These are phyloP conservation scores for Nesospiza acunhae DNA, from an alignment of 2,113 vertebrate species.

Conservation along the genomic window DNA sequence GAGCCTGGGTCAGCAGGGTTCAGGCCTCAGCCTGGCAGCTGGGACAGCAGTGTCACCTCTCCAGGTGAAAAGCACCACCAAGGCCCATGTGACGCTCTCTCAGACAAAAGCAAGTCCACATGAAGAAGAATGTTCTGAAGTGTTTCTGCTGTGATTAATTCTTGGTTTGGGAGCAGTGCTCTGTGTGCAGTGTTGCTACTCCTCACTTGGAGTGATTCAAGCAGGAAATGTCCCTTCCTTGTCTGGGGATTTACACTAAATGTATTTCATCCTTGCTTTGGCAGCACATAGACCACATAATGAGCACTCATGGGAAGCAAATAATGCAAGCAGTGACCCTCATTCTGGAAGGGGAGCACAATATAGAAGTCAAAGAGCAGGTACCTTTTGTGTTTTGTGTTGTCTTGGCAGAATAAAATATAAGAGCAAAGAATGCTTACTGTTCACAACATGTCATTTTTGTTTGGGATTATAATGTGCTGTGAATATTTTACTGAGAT, in stretches of 20 bases:
- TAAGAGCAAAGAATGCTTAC: neutral
- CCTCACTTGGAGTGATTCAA: neutral
- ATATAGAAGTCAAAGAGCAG: conserved; percentile 97
- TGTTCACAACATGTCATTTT: neutral
- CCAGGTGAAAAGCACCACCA: neutral
- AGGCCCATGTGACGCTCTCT: neutral
- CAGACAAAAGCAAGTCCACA: neutral
- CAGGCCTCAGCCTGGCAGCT: neutral
- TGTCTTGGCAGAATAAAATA: neutral
- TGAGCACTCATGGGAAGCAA: conserved; percentile 97
- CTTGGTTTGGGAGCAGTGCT: neutral
- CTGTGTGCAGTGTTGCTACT: neutral
- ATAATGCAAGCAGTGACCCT: conserved; percentile 99
- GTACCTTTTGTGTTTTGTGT: conserved; percentile 68
- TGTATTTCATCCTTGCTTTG: conserved; percentile 61
- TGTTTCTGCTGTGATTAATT: neutral
- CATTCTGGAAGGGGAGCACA: conserved; percentile 96
- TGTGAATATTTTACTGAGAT: neutral
- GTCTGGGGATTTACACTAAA: conserved; percentile 1
- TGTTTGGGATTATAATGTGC: neutral
- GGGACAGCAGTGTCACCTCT: neutral
- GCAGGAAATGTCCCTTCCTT: neutral
- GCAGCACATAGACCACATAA: conserved; percentile 99
- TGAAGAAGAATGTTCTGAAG: neutral
- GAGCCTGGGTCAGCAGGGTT: neutral